A percentile compares a stretch with the other conserved stretches of the same genome.
These are phyloP conservation scores for Zaprionus ornatus DNA, from an alignment of 1,140 invertebrate species.

Conservation along the genomic window DNA sequence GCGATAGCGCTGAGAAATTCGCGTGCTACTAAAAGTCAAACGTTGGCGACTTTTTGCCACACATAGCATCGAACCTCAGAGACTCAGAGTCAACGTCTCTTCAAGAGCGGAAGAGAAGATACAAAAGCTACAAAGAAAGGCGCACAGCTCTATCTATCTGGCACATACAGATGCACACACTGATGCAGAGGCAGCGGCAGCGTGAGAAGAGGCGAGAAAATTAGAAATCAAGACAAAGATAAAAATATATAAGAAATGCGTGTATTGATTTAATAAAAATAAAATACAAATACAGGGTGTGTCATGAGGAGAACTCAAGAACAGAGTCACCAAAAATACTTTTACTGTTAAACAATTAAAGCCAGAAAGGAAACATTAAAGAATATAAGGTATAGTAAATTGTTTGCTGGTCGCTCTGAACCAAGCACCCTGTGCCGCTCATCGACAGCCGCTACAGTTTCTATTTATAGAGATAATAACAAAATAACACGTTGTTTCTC, in stretches of 20 bases:
- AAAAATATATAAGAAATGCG: conserved; percentile 78
- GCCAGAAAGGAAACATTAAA: not conserved
- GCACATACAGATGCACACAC: conserved; percentile 37
- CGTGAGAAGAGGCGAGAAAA: conserved; percentile 50
- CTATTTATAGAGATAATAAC: conserved; percentile 70
- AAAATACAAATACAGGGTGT: conserved; percentile 63
- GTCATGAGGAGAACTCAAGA: not conserved
- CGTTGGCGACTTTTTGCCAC: conserved; percentile 78
- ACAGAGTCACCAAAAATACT: not conserved
- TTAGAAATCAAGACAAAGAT: conserved; percentile 73
- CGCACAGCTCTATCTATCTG: conserved; percentile 36
- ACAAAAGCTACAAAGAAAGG: conserved; percentile 46
- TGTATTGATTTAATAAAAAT: conserved; percentile 81
- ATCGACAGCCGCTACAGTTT: conserved; percentile 48
- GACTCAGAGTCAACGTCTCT: conserved; percentile 31
- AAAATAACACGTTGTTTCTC: conserved; percentile 64
- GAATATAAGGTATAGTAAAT: not conserved
- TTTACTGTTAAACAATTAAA: not conserved
- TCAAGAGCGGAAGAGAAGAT: conserved; percentile 49
- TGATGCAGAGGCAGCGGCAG: conserved; percentile 22
- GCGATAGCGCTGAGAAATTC: conserved; percentile 73
- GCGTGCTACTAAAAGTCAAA: conserved; percentile 80
- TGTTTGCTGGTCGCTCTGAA: not conserved
- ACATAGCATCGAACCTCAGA: conserved; percentile 48
- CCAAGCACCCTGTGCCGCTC: conserved; percentile 54